These are phyloP conservation scores for Diabrotica virgifera DNA, from an alignment of 1,140 invertebrate genomes.

Conservation along the genomic window DNA sequence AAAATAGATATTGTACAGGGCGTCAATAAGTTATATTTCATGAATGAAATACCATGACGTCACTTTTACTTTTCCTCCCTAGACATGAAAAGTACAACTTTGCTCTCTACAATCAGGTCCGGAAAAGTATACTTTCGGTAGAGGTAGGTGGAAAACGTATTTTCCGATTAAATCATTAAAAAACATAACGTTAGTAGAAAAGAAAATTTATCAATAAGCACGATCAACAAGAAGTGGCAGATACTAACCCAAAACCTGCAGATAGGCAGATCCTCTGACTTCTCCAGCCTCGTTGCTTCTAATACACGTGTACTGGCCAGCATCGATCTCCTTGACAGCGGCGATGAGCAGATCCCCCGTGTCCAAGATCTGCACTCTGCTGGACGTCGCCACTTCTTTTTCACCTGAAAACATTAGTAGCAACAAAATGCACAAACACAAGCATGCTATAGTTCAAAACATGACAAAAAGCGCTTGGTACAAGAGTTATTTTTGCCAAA, in stretches of 20 bases:
- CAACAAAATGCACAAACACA: slow-evolving; percentile 22
- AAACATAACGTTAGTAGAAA: no score
- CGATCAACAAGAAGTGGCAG: background rate
- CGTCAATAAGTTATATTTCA: no score
- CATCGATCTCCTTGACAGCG: slow-evolving; percentile 75
- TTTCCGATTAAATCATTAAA: no score
- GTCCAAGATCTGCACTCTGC: slow-evolving; percentile 78
- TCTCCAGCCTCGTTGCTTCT: slow-evolving; percentile 85
- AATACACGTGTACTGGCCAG: slow-evolving; percentile 85
- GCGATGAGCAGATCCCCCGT: slow-evolving; percentile 83
- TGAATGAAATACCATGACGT: no score
- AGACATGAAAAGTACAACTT: no score
- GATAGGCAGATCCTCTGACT: slow-evolving; percentile 75
- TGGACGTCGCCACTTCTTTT: slow-evolving; percentile 57
- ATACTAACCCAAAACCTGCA: slow-evolving; percentile 76
- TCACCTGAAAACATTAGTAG: slow-evolving; percentile 50
- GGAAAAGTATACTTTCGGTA: no score
- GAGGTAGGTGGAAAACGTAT: no score
- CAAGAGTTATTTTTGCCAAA: no score
- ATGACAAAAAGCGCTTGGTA: no score
- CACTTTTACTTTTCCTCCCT: no score
- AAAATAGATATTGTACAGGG: no score
- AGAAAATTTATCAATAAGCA: background rate
- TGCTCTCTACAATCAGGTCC: no score
- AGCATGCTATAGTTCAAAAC: background rate